A percentile compares a stretch with the other conserved stretches of the same genome.
Evolutionary conservation across 1,140 invertebrate species (phyloP).

Genomic region (Orussus abietinus): DNA sequence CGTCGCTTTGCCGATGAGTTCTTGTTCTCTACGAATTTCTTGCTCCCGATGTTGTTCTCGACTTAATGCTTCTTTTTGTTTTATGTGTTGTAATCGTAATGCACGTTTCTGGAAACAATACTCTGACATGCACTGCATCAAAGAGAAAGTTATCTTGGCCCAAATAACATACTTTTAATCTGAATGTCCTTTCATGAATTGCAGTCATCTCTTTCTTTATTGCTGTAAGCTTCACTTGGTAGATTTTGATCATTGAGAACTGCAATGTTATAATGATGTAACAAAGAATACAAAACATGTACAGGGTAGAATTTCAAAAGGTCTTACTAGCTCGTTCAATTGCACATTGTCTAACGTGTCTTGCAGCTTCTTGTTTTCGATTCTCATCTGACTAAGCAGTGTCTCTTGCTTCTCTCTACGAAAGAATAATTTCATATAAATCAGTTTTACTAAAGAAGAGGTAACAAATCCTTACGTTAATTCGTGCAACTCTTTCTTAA

Average conservation of each 20-base stretch:
- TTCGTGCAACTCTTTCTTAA: constrained; percentile 42
- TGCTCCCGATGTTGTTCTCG: constrained; percentile 41
- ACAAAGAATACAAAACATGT: constrained; percentile 12
- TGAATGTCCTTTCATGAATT: constrained; percentile 42
- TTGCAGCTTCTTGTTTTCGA: constrained; percentile 43
- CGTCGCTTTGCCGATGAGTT: constrained; percentile 36
- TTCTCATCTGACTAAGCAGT: constrained; percentile 40
- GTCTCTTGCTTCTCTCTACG: constrained; percentile 43
- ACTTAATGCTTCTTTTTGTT: constrained; percentile 42
- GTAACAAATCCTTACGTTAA: constrained; percentile 36
- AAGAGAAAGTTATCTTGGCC: constrained; percentile 1
- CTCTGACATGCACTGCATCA: not conserved
- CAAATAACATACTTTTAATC: constrained; percentile 39
- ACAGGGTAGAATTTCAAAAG: not conserved
- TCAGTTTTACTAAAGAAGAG: constrained; percentile 10
- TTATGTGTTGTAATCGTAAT: constrained; percentile 40
- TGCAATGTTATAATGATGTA: constrained; percentile 11
- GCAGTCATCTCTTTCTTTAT: constrained; percentile 45
- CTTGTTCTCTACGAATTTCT: constrained; percentile 37
- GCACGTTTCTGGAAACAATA: constrained; percentile 42
- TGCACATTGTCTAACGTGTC: constrained; percentile 38
- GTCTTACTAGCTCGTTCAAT: constrained; percentile 42
- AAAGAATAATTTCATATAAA: not conserved
- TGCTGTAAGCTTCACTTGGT: constrained; percentile 40
- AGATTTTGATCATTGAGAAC: constrained; percentile 38